These are phyloP conservation scores for Lepus americanus DNA, from an alignment of 2,113 vertebrate species.

Conservation along the genomic window DNA sequence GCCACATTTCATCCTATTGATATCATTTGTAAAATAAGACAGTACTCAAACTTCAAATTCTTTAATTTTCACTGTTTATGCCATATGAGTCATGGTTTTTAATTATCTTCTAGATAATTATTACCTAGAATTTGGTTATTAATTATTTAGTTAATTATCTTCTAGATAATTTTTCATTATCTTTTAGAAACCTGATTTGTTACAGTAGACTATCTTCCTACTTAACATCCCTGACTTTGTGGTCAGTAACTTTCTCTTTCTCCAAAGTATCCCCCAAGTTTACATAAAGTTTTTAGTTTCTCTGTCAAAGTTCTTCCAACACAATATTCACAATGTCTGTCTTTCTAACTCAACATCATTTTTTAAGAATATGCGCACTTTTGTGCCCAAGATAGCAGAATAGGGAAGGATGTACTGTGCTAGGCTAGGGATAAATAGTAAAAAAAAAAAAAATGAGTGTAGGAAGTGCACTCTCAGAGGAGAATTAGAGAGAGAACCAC, in stretches of 20 bases:
- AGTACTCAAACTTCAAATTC: not conserved
- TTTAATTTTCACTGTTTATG: not conserved
- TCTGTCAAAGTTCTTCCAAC: not conserved
- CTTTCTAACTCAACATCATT: not conserved
- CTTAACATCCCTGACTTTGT: not conserved
- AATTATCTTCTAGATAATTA: not conserved
- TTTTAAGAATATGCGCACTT: not conserved
- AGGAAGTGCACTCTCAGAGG: too few species aligned
- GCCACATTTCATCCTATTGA: not conserved
- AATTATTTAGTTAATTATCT: too few species aligned
- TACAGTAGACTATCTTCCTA: not conserved
- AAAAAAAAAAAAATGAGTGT: too few species aligned
- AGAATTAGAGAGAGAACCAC: too few species aligned
- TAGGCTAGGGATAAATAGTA: too few species aligned
- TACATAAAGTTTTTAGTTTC: not conserved
- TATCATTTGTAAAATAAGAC: not conserved
- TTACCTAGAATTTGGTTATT: too few species aligned
- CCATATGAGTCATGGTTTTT: slow-evolving; percentile 8
- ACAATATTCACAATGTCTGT: not conserved
- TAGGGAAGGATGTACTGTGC: too few species aligned
- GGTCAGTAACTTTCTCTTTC: not conserved
- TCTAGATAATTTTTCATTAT: not conserved
- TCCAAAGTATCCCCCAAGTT: slow-evolving; percentile 17
- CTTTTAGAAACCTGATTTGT: slow-evolving; percentile 3
- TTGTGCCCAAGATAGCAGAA: too few species aligned